Percentiles rank a stretch among this genome's conserved stretches.
Conservation (phyloP, 1,140 invertebrate species). For the Papilio xuthus region DNA sequence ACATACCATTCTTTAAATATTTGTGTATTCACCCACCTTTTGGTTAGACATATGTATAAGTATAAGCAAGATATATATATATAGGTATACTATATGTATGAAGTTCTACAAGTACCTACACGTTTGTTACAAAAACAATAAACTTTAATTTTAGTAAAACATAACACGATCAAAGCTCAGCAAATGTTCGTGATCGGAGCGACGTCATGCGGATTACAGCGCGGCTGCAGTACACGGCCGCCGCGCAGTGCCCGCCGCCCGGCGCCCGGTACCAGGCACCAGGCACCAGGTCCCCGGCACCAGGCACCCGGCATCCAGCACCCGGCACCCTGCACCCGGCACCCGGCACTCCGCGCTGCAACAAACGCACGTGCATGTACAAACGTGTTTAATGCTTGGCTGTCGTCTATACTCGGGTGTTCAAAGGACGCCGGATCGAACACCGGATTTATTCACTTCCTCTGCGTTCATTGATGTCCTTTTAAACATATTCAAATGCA, state of each 20-base stretch:
- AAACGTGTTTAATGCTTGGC: not conserved
- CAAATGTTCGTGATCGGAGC: not conserved
- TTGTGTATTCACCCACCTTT: not conserved
- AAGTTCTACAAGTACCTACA: not conserved
- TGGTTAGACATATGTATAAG: no score
- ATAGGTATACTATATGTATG: not conserved
- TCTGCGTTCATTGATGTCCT: not conserved
- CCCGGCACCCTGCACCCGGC: no score
- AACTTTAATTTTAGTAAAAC: not conserved
- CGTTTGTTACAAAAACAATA: not conserved
- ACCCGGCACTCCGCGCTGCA: no score
- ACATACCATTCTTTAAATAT: not conserved
- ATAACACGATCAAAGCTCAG: not conserved
- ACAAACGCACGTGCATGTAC: not conserved
- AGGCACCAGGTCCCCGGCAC: no score
- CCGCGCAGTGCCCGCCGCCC: no score
- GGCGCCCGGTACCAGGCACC: no score
- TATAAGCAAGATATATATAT: not conserved
- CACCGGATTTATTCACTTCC: not conserved
- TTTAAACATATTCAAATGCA: not conserved
- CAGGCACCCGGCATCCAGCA: no score
- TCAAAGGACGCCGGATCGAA: not conserved
- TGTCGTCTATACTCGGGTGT: not conserved
- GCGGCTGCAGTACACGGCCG: not conserved
- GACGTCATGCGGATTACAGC: not conserved